Percentiles rank a stretch among this genome's conserved stretches.
phyloP scores from a whole-genome alignment of 92 coral and sea anemone species.

The Galaxea fascicularis region DNA sequence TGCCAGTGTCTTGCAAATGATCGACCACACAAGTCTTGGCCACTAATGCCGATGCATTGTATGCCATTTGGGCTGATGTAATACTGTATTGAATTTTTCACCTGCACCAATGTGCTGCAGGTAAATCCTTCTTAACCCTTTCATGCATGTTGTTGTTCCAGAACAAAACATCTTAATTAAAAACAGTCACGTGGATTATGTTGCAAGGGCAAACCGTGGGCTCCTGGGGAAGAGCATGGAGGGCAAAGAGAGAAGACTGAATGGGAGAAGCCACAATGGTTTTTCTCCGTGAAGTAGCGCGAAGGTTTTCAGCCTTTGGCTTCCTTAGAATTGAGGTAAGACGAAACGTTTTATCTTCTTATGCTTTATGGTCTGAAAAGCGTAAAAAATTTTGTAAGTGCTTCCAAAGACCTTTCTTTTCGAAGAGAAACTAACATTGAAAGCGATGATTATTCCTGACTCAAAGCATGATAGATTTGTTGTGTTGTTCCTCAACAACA shows the following conservation, averaged over 20 bases:
- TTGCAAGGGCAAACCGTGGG: background rate
- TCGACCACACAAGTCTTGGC: conserved; percentile 28
- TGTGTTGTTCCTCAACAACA: conserved; percentile 14
- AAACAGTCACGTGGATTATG: background rate
- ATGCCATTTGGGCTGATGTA: conserved; percentile 81
- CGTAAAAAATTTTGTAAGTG: background rate
- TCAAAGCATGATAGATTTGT: background rate
- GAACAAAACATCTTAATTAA: background rate
- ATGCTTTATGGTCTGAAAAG: background rate
- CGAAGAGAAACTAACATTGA: conserved; percentile 15
- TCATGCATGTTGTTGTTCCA: conserved; percentile 26
- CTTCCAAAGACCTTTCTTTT: background rate
- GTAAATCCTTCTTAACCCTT: conserved; percentile 28
- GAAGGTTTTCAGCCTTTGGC: background rate
- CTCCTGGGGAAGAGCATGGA: conserved; percentile 7
- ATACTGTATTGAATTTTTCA: conserved; percentile 66
- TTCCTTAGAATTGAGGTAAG: conserved; percentile 10
- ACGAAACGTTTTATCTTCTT: background rate
- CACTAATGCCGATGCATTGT: conserved; percentile 39
- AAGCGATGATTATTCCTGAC: background rate
- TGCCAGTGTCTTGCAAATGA: conserved; percentile 30
- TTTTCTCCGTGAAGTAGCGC: background rate
- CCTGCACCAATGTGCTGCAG: conserved; percentile 67
- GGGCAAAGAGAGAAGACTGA: conserved; percentile 20
- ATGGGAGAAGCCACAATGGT: conserved; percentile 1